phyloP scores from a whole-genome alignment of 2,797 vertebrate genomes.

The Cichlasoma orientale region DNA sequence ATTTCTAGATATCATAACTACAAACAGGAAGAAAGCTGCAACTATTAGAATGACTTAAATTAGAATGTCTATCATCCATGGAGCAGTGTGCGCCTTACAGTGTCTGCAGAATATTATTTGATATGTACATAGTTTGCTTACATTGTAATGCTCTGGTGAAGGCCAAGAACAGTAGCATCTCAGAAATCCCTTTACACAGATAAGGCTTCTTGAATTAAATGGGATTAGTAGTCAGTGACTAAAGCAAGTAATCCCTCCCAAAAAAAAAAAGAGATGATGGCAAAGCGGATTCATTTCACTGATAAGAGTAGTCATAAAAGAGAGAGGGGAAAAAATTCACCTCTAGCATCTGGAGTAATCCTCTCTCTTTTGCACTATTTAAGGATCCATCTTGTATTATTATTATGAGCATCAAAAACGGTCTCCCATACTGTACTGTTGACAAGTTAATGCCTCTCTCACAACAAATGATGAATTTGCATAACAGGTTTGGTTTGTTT shows the following conservation, averaged over 20 bases:
- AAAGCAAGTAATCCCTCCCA: slow-evolving; percentile 22
- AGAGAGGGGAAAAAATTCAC: slow-evolving; percentile 1
- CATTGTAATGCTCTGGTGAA: background rate
- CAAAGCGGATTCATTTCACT: slow-evolving; percentile 32
- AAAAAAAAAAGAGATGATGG: slow-evolving; percentile 11
- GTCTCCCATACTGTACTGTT: background rate
- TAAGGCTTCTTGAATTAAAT: slow-evolving; percentile 41
- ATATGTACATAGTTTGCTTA: slow-evolving; percentile 10
- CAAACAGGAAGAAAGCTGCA: background rate
- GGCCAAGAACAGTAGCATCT: slow-evolving; percentile 11
- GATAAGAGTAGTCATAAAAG: slow-evolving; percentile 20
- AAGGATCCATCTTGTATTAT: background rate
- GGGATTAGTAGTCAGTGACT: slow-evolving; percentile 38
- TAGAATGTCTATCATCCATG: background rate
- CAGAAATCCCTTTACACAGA: slow-evolving; percentile 38
- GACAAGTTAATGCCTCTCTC: too few relatives aligned
- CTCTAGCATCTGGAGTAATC: slow-evolving; percentile 20
- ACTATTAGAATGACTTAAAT: background rate
- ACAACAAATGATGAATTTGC: background rate
- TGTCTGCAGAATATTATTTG: background rate
- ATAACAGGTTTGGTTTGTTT: background rate
- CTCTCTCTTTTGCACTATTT: slow-evolving; percentile 3
- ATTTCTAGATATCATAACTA: background rate
- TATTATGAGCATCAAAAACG: background rate
- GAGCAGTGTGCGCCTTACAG: background rate